Evolutionary conservation across 2,113 vertebrate genomes (phyloP).

Genomic region (Setophaga kirtlandii): DNA sequence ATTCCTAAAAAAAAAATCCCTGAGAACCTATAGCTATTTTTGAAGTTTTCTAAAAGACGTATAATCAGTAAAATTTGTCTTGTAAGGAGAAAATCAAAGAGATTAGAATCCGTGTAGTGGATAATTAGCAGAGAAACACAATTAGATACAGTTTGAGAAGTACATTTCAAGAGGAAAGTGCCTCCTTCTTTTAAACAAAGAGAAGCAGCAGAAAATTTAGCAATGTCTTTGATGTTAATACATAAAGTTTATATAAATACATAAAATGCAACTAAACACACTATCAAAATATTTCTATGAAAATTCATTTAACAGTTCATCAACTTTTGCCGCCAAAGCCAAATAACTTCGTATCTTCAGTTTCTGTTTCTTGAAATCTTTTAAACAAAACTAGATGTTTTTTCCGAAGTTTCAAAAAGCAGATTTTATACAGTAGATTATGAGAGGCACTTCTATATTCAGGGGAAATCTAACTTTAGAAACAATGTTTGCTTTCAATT

Average conservation of each 20-base stretch:
- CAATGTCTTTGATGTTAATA: background rate
- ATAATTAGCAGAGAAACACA: background rate
- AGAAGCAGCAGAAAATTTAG: background rate
- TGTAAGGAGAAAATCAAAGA: background rate
- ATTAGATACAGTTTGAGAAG: background rate
- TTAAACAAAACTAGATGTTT: background rate
- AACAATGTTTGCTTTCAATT: background rate
- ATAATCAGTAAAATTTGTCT: background rate
- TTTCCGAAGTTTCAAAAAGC: background rate
- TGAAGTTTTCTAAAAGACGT: rapidly evolving
- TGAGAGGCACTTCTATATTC: background rate
- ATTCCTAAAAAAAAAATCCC: background rate
- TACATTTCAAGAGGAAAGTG: background rate
- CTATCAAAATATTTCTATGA: background rate
- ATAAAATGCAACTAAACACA: background rate
- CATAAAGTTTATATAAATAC: background rate
- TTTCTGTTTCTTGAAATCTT: background rate
- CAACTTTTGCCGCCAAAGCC: background rate
- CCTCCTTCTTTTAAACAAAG: background rate
- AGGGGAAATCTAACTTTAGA: background rate
- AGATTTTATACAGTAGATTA: background rate
- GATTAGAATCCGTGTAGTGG: background rate
- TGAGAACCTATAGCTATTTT: rapidly evolving
- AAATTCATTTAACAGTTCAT: background rate
- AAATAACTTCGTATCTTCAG: background rate